Conservation (phyloP, 2,888 invertebrate genomes). For the Bombyx huttoni region DNA sequence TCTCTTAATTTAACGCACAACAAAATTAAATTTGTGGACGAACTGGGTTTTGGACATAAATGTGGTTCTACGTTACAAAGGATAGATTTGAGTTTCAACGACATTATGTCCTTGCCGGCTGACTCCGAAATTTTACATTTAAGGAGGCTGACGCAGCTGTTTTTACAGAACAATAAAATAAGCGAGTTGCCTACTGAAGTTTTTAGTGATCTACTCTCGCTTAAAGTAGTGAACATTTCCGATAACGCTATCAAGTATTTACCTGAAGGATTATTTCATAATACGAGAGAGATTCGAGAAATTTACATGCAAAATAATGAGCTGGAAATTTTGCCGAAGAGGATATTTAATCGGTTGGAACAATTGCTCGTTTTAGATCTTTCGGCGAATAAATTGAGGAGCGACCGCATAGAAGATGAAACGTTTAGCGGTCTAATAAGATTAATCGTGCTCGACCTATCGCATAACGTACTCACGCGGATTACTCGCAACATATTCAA, state of each 20-base stretch:
- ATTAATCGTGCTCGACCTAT: slow-evolving; percentile 87
- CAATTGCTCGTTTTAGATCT: slow-evolving; percentile 89
- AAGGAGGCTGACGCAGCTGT: slow-evolving; percentile 83
- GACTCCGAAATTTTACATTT: slow-evolving; percentile 83
- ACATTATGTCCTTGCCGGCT: slow-evolving; percentile 80
- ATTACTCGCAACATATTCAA: slow-evolving; percentile 88
- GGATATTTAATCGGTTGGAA: slow-evolving; percentile 87
- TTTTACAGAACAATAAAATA: slow-evolving; percentile 87
- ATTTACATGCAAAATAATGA: slow-evolving; percentile 90
- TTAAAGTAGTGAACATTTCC: slow-evolving; percentile 87
- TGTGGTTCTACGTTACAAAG: slow-evolving; percentile 81
- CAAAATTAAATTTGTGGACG: slow-evolving; percentile 83
- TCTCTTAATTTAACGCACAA: slow-evolving; percentile 88
- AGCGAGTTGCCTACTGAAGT: slow-evolving; percentile 83
- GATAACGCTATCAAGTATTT: slow-evolving; percentile 87
- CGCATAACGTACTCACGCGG: slow-evolving; percentile 85
- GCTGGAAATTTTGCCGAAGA: slow-evolving; percentile 85
- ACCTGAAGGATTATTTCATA: slow-evolving; percentile 86
- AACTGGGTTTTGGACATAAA: slow-evolving; percentile 78
- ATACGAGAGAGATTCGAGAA: slow-evolving; percentile 85
- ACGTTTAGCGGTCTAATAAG: slow-evolving; percentile 90
- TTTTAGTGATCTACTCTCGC: slow-evolving; percentile 81
- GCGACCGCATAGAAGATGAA: slow-evolving; percentile 87
- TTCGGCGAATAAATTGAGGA: slow-evolving; percentile 87
- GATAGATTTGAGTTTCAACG: slow-evolving; percentile 86